Conservation (phyloP, 1,140 invertebrate species). For the Stegodyphus mimosarum region DNA sequence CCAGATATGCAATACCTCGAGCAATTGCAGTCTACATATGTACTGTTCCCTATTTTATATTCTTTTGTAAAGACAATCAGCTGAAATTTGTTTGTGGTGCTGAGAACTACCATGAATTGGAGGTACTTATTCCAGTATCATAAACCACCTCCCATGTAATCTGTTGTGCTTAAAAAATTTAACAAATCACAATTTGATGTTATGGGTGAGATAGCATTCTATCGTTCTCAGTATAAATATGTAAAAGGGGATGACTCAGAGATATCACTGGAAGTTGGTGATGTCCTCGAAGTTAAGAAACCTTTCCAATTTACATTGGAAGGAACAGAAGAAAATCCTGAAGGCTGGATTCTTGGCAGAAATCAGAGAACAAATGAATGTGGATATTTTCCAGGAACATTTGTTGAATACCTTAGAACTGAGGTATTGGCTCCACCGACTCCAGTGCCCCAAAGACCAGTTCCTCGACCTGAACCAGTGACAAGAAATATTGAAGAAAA, state of each 20-base stretch:
- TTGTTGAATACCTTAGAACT: slow-evolving; percentile 59
- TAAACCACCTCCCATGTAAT: slow-evolving; percentile 12
- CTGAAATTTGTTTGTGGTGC: too few relatives aligned
- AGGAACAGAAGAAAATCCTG: slow-evolving; percentile 63
- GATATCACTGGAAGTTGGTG: slow-evolving; percentile 56
- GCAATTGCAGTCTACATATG: too few relatives aligned
- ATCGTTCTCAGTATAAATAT: slow-evolving; percentile 60
- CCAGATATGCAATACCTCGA: too few relatives aligned
- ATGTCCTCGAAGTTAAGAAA: slow-evolving; percentile 63
- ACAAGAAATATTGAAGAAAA: slow-evolving; percentile 59
- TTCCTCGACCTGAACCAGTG: slow-evolving; percentile 51
- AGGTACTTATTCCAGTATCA: slow-evolving; percentile 25
- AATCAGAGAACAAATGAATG: slow-evolving; percentile 63
- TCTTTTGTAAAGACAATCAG: too few relatives aligned
- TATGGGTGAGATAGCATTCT: slow-evolving; percentile 61
- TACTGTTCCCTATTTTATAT: too few relatives aligned
- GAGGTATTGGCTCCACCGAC: slow-evolving; percentile 33
- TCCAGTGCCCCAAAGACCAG: slow-evolving; percentile 51
- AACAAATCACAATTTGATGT: background rate
- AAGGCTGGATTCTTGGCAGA: slow-evolving; percentile 62
- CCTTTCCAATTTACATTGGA: slow-evolving; percentile 63
- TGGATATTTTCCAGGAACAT: slow-evolving; percentile 64
- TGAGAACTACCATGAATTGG: slow-evolving; percentile 10
- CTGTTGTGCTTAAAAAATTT: background rate
- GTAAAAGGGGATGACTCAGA: slow-evolving; percentile 53